Percentiles rank a stretch among this genome's conserved stretches.
Evolutionary conservation across 2,797 vertebrate species (phyloP).

Genomic region (Spea hammondii): DNA sequence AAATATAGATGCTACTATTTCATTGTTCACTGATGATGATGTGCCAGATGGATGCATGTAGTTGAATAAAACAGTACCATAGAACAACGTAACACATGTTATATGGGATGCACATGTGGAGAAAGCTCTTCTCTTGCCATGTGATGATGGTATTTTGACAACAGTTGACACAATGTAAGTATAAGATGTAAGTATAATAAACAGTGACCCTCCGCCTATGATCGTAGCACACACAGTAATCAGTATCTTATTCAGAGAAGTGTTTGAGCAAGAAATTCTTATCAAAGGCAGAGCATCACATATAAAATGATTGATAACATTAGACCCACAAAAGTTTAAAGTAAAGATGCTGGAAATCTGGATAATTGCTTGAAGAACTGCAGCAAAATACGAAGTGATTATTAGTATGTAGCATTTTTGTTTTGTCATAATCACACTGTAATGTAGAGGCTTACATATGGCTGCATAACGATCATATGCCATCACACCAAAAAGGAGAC

Average conservation of each 20-base stretch:
- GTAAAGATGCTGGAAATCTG: conserved; percentile 32
- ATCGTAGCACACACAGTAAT: conserved; percentile 26
- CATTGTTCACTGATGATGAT: background rate
- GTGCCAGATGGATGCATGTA: conserved; percentile 25
- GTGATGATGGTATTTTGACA: conserved; percentile 29
- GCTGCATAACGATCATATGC: conserved; percentile 40
- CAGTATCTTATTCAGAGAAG: conserved; percentile 18
- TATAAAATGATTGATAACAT: conserved; percentile 61
- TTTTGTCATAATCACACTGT: conserved; percentile 23
- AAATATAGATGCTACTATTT: conserved; percentile 29
- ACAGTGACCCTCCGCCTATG: conserved; percentile 35
- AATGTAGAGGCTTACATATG: conserved; percentile 30
- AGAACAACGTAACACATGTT: conserved; percentile 37
- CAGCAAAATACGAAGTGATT: conserved; percentile 5
- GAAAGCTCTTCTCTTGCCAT: conserved; percentile 42
- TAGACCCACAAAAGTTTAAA: conserved; percentile 48
- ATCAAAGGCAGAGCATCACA: conserved; percentile 57
- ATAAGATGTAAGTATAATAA: conserved; percentile 31
- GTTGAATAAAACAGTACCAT: conserved; percentile 38
- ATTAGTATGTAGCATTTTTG: conserved; percentile 8
- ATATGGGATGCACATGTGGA: conserved; percentile 50
- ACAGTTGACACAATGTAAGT: conserved; percentile 18
- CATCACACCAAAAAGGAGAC: conserved; percentile 42
- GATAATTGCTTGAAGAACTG: conserved; percentile 28
- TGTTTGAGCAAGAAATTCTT: conserved; percentile 36